Conservation (phyloP, 1,140 invertebrate species). For the Papilio glaucus region DNA sequence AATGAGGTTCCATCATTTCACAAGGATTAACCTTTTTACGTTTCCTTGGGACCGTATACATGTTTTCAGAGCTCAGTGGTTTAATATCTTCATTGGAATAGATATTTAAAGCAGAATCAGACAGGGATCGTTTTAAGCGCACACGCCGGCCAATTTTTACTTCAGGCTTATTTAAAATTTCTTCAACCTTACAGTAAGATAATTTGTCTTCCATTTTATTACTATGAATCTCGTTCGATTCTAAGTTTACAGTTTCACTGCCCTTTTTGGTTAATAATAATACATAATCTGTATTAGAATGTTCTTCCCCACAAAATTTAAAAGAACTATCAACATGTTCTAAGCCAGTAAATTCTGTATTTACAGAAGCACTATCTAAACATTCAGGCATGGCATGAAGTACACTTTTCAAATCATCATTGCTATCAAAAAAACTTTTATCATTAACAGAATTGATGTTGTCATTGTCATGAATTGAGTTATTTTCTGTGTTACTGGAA, state of each 20-base stretch:
- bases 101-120: slow-evolving; percentile 66
- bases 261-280: neutral
- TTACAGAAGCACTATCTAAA: neutral
- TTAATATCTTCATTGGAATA: slow-evolving; percentile 43
- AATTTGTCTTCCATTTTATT: neutral
- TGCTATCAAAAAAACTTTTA: neutral
- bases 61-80: slow-evolving; percentile 42
- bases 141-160: neutral
- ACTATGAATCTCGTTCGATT: neutral
- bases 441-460: neutral
- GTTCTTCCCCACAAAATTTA: neutral
- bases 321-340: neutral
- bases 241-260: neutral
- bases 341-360: neutral
- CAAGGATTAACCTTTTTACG: slow-evolving; percentile 52
- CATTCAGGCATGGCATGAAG: neutral
- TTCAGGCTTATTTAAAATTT: slow-evolving; percentile 2
- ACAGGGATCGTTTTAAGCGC: slow-evolving; percentile 67
- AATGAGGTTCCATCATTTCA: slow-evolving; percentile 48
- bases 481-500: neutral
- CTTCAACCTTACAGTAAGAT: neutral
- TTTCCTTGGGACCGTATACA: slow-evolving; percentile 50
- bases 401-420: neutral
- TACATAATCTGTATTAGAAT: neutral
- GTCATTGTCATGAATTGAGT: neutral